A percentile compares a stretch with the other conserved stretches of the same genome.
These are phyloP conservation scores for Puntigrus tetrazona DNA, from an alignment of 2,113 vertebrate species.

Conservation along the genomic window DNA sequence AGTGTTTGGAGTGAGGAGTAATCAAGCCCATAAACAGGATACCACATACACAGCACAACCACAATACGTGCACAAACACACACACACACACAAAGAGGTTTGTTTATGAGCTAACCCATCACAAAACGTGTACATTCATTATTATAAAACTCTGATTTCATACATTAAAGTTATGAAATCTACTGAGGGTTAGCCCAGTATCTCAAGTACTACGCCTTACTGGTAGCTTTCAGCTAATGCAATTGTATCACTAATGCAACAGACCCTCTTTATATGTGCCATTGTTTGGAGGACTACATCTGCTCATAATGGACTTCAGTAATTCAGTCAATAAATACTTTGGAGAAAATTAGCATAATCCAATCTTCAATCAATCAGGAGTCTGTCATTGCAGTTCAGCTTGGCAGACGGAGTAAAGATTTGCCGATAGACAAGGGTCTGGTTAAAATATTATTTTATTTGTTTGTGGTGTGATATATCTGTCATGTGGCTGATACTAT, in stretches of 20 bases:
- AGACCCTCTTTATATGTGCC: neutral
- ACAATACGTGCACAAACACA: conserved; percentile 37
- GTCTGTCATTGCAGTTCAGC: neutral
- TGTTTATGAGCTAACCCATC: conserved; percentile 23
- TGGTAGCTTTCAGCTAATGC: neutral
- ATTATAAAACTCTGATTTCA: neutral
- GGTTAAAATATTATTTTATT: conserved; percentile 10
- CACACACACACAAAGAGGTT: conserved; percentile 34
- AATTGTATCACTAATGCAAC: neutral
- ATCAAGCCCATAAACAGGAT: conserved; percentile 34
- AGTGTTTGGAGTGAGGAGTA: conserved; percentile 36
- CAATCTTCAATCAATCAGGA: neutral
- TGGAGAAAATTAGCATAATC: neutral
- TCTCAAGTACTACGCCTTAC: neutral
- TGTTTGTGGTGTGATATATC: neutral
- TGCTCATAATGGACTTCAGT: conserved; percentile 7
- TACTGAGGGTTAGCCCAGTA: neutral
- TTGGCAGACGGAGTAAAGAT: neutral
- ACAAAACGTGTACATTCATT: neutral
- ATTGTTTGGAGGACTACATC: neutral
- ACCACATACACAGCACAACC: conserved; percentile 27
- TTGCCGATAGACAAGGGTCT: neutral
- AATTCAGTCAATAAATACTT: neutral
- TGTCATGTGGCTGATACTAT: conserved; percentile 6
- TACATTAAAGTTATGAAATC: neutral